Evolutionary conservation across 1,140 invertebrate genomes (phyloP).

Genomic region (Drosophila orena): DNA sequence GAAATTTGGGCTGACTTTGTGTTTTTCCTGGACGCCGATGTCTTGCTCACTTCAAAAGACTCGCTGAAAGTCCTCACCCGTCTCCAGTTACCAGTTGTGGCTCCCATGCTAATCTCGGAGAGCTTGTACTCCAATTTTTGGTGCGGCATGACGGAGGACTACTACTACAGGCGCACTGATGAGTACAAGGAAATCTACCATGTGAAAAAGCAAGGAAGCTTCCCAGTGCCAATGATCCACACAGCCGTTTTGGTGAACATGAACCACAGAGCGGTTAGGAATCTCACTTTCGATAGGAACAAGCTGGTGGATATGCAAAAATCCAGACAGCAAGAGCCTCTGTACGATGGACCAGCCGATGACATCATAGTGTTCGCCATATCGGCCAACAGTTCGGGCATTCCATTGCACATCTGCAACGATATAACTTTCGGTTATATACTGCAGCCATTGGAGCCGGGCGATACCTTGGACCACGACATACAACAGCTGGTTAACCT

Average conservation of each 20-base stretch:
- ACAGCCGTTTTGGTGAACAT: constrained; percentile 94
- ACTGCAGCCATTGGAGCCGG: constrained; percentile 91
- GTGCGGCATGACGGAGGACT: constrained; percentile 94
- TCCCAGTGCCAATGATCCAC: constrained; percentile 96
- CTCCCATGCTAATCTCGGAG: constrained; percentile 94
- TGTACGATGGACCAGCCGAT: constrained; percentile 92
- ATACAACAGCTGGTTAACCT: constrained; percentile 91
- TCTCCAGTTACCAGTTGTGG: constrained; percentile 88
- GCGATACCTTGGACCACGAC: constrained; percentile 88
- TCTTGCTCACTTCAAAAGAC: constrained; percentile 91
- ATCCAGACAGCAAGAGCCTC: constrained; percentile 23
- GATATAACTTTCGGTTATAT: constrained; percentile 93
- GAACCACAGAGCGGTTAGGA: constrained; percentile 86
- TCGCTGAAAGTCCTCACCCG: constrained; percentile 89
- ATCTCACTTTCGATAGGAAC: constrained; percentile 90
- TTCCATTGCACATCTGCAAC: constrained; percentile 93
- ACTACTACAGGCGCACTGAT: constrained; percentile 95
- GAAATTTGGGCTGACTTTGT: constrained; percentile 94
- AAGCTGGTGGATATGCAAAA: constrained; percentile 85
- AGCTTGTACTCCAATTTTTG: constrained; percentile 98
- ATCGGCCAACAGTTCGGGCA: constrained; percentile 90
- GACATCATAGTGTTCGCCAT: constrained; percentile 98
- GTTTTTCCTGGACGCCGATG: constrained; percentile 95
- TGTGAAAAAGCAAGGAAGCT: constrained; percentile 90
- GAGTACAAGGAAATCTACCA: constrained; percentile 94